Conservation (phyloP, 2,113 vertebrate genomes). For the Oncorhynchus kisutch region DNA sequence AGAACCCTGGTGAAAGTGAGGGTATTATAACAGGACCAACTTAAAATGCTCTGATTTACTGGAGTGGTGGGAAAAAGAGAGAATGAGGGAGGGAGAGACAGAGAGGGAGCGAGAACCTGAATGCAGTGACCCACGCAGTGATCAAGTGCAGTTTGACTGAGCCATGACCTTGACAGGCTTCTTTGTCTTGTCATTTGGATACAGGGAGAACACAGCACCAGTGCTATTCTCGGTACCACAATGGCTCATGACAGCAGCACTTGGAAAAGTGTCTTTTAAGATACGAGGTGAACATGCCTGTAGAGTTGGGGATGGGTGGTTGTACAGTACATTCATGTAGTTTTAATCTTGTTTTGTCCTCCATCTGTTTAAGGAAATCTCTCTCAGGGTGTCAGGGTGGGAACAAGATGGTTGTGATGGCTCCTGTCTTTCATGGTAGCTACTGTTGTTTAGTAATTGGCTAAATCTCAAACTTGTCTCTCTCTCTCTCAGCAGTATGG, state of each 20-base stretch:
- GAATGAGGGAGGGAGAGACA: no score
- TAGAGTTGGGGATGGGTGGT: neutral
- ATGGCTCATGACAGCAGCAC: neutral
- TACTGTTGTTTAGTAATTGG: neutral
- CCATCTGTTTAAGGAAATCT: no score
- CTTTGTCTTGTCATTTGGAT: neutral
- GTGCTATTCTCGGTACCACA: neutral
- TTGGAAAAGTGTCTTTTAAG: neutral
- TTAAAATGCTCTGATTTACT: no score
- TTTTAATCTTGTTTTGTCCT: neutral
- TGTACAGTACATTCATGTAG: neutral
- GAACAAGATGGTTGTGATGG: neutral
- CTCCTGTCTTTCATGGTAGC: no score
- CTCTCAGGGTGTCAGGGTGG: no score
- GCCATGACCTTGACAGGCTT: neutral
- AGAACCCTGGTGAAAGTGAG: no score
- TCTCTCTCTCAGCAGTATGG: neutral
- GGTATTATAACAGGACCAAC: no score
- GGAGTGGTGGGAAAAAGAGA: no score
- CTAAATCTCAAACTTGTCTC: neutral
- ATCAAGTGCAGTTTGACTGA: neutral
- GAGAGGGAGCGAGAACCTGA: no score
- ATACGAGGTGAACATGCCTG: neutral
- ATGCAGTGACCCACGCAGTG: neutral
- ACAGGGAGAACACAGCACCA: neutral